These are phyloP conservation scores for Anas flavirostris DNA, from an alignment of 2,797 vertebrate genomes.

Conservation along the genomic window DNA sequence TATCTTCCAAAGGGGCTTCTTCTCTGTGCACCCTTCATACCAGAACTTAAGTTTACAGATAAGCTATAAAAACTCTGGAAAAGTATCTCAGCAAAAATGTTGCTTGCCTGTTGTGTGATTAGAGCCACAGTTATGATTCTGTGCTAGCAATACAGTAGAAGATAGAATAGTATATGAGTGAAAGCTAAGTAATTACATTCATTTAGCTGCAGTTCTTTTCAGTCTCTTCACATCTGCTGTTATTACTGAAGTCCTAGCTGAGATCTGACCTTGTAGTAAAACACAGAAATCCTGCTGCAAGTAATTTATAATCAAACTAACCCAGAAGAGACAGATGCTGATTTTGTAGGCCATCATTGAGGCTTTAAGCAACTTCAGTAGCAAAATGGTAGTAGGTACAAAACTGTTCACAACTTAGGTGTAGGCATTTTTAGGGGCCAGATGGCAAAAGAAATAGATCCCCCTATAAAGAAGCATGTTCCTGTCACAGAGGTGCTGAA, in stretches of 20 bases:
- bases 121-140: background rate
- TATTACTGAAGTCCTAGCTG: background rate
- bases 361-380: background rate
- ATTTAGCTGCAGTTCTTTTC: background rate
- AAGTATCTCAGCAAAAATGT: constrained; percentile 15
- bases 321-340: background rate
- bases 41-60: constrained; percentile 7
- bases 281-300: background rate
- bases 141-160: background rate
- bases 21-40: background rate
- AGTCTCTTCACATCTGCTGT: background rate
- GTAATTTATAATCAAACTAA: background rate
- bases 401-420: background rate
- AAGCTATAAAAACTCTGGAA: constrained; percentile 36
- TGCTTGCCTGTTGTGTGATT: constrained; percentile 7
- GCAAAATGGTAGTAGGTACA: background rate
- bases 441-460: background rate
- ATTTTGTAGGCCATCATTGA: background rate
- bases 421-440: background rate
- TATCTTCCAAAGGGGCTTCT: background rate
- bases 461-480: background rate
- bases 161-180: background rate
- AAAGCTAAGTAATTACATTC: background rate
- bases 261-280: background rate
- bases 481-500: background rate